These are phyloP conservation scores for Oreotrochilus melanogaster DNA, from an alignment of 2,113 vertebrate genomes.

Conservation along the genomic window DNA sequence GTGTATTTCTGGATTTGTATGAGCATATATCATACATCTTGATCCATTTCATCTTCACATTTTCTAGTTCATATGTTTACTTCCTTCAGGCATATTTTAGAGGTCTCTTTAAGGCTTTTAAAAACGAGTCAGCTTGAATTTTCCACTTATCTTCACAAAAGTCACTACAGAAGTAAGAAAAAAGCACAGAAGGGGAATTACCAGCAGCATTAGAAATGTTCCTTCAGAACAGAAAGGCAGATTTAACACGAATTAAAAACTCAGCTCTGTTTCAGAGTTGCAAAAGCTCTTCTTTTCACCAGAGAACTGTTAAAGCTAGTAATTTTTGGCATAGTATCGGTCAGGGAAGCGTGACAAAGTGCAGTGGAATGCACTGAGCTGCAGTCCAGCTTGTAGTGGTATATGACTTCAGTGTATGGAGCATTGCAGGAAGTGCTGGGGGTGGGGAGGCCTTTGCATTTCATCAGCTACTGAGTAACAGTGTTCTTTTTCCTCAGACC, in stretches of 20 bases:
- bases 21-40: background rate
- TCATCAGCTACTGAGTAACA: background rate
- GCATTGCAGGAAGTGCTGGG: background rate
- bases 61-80: conserved; percentile 13
- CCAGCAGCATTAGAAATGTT: conserved; percentile 21
- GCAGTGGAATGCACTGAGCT: conserved; percentile 61
- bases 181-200: background rate
- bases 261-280: conserved; percentile 58
- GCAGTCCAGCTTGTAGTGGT: conserved; percentile 11
- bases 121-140: conserved; percentile 1
- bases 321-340: conserved; percentile 48
- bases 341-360: conserved; percentile 58
- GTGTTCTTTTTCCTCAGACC: background rate
- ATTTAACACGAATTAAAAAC: conserved; percentile 58
- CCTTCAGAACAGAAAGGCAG: conserved; percentile 40
- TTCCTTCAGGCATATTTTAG: background rate
- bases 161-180: conserved; percentile 17
- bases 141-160: conserved; percentile 28
- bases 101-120: background rate
- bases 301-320: conserved; percentile 60
- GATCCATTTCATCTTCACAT: background rate
- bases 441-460: background rate
- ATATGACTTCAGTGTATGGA: background rate
- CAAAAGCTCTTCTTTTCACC: conserved; percentile 65
- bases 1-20: background rate